Evolutionary conservation across 2,888 invertebrate species (phyloP).

Genomic region (Eupithecia insigniata): DNA sequence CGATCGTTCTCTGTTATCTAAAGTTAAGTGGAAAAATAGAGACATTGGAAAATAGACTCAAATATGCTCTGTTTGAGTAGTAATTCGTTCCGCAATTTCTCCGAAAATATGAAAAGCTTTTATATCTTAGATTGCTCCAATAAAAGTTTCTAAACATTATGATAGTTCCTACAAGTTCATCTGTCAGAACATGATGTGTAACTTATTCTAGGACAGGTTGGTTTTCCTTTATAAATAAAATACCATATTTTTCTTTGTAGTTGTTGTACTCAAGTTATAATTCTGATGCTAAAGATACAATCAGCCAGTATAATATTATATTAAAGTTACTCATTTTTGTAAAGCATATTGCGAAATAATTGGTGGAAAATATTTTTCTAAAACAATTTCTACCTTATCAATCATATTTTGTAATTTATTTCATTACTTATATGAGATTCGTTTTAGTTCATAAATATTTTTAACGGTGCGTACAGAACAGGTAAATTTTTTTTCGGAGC

Average conservation of each 20-base stretch:
- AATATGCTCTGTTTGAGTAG: slow-evolving; percentile 1
- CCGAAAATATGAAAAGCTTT: background rate
- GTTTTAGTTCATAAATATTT: too few species aligned
- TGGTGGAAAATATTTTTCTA: too few species aligned
- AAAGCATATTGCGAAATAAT: too few species aligned
- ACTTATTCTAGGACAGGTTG: background rate
- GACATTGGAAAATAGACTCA: slow-evolving; percentile 8
- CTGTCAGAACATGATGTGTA: background rate
- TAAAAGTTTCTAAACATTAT: background rate
- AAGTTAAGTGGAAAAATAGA: slow-evolving; percentile 10
- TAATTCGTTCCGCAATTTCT: background rate
- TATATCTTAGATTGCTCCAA: background rate
- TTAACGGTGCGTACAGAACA: too few species aligned
- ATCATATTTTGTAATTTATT: too few species aligned
- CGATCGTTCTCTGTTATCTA: slow-evolving; percentile 7
- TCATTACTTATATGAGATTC: too few species aligned
- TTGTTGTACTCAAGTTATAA: background rate
- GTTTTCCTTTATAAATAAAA: background rate
- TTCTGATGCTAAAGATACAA: too few species aligned
- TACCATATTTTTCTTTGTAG: background rate
- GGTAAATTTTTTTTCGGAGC: too few species aligned
- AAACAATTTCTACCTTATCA: too few species aligned
- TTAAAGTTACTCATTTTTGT: too few species aligned
- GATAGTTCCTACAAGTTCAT: background rate
- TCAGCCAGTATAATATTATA: too few species aligned